These are phyloP conservation scores for Plusia festucae DNA, from an alignment of 2,888 invertebrate genomes.

Conservation along the genomic window DNA sequence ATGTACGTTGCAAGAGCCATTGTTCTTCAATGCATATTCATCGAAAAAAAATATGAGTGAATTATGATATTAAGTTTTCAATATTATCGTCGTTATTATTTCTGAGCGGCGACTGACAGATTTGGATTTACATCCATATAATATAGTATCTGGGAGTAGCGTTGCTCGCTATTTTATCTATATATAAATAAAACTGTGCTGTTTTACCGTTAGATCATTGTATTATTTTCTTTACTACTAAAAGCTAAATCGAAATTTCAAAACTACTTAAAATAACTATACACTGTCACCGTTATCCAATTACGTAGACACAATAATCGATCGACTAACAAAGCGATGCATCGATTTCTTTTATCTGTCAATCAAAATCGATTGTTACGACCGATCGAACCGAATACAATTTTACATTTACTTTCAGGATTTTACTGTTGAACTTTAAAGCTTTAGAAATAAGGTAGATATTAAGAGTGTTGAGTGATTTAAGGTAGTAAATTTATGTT, in stretches of 20 bases:
- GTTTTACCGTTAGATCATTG: not conserved
- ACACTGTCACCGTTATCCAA: slow-evolving; percentile 70
- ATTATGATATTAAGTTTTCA: too few relatives aligned
- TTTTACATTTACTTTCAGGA: slow-evolving; percentile 7
- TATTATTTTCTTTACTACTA: slow-evolving; percentile 2
- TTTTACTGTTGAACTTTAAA: slow-evolving; percentile 18
- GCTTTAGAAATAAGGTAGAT: slow-evolving; percentile 11
- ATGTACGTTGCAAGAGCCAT: not conserved
- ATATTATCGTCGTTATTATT: too few relatives aligned
- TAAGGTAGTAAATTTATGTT: slow-evolving; percentile 21
- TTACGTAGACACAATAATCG: slow-evolving; percentile 79
- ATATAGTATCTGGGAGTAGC: too few relatives aligned
- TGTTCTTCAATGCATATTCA: not conserved
- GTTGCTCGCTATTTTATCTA: too few relatives aligned
- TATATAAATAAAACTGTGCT: not conserved
- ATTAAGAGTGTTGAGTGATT: not conserved
- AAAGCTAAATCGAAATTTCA: slow-evolving; percentile 23
- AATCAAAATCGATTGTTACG: slow-evolving; percentile 82
- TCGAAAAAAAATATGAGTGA: not conserved
- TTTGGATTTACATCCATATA: too few relatives aligned
- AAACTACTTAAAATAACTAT: slow-evolving; percentile 41
- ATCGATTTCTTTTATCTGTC: slow-evolving; percentile 83
- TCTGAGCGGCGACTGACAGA: too few relatives aligned
- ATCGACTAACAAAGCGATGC: slow-evolving; percentile 77
- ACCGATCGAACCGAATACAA: slow-evolving; percentile 63